Conservation (phyloP, 2,888 invertebrate species). For the Rhopalosiphum nymphaeae region DNA sequence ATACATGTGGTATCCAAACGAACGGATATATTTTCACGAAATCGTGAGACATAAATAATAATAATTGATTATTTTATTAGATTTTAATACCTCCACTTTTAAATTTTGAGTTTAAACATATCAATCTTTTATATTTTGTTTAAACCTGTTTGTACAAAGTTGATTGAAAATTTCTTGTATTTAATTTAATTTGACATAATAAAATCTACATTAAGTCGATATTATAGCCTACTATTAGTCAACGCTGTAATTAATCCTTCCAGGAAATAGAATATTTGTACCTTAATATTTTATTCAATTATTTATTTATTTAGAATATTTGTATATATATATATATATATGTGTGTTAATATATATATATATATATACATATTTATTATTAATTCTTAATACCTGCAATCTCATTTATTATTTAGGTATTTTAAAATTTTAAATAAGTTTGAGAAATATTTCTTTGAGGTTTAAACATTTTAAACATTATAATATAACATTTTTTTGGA, state of each 20-base stretch:
- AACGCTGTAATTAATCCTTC: not conserved
- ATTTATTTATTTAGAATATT: not conserved
- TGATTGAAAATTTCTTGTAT: not conserved
- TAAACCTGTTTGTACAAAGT: not conserved
- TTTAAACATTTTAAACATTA: not conserved
- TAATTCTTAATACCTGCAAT: not conserved
- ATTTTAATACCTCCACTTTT: no score
- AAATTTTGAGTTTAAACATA: no score
- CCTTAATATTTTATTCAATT: not conserved
- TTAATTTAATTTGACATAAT: not conserved
- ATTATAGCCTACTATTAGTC: not conserved
- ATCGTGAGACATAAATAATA: not conserved
- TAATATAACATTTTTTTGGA: no score
- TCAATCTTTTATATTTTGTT: no score
- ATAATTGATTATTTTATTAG: not conserved
- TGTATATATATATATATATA: not conserved
- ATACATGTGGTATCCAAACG: not conserved
- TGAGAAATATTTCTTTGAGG: not conserved
- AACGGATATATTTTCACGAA: not conserved
- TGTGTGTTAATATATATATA: no score
- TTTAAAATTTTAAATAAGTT: not conserved
- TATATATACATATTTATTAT: not conserved
- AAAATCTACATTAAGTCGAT: not conserved
- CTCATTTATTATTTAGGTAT: not conserved
- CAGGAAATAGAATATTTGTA: not conserved